Base-by-base conservation (phyloP, 2,113 vertebrate genomes). In the Rhegmatorhina hoffmannsi region DNA sequence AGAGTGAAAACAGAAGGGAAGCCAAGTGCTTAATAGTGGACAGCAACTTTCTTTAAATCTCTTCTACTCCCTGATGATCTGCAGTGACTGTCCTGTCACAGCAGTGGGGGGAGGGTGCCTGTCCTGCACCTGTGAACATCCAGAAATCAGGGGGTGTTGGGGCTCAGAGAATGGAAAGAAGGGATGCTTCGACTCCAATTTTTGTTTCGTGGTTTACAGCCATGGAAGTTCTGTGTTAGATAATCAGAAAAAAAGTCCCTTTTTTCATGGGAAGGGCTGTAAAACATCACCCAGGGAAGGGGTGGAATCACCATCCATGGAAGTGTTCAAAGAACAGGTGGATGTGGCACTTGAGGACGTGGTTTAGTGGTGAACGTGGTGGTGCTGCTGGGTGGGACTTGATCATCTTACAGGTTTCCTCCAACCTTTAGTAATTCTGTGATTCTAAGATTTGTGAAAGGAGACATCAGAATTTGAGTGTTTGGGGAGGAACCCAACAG, bases 21-120 rank as follows among this genome's bases (percentile, higher is more conserved):
- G 70, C 28, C 74, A 91, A 95, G 81, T 46, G 84, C 87, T 89
- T 53, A 73, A 82, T 6, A 89, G n/a, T 85, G 93, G 87, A 92
- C 89, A 95, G 93, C 53, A 16, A 82, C 89, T 89, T 84, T 5
- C 66, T 72, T 69, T 13, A 46, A 62, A 73, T 7, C 43, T 53
- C 70, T 72, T 64, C 44, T 20, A 28, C 21, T 29, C 49, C 29
- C 79, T 43, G 29, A 91, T 79, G 40, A 87, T 58, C 60, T 29
- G 1, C 5, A 83, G 59, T 3, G n/a, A 62, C 43, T 5, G 40
- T n/a, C 1, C 14, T 9, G 2, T 2, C 24, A 15, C 0, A n/a
- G 47, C 86, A 44, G 26, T 0, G 11, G 21, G 28, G 17, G 29
- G 40, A 33, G 68, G 84, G 67, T 31, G 76, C 70, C 55, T 36